Percentiles rank a stretch among this genome's conserved stretches.
Evolutionary conservation across 2,888 invertebrate species (phyloP).

Genomic region (Drosophila niveifrons): DNA sequence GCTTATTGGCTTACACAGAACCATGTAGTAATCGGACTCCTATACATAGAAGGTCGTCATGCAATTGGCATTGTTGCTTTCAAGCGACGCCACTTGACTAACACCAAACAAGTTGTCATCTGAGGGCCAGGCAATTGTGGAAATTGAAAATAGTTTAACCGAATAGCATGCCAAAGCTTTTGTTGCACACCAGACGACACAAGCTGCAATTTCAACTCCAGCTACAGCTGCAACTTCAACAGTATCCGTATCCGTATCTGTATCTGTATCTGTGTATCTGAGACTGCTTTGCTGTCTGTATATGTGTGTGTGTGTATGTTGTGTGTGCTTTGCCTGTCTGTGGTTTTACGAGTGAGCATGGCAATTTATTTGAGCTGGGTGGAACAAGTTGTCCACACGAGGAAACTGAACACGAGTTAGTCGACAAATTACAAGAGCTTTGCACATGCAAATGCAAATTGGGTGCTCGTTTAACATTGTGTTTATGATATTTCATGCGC

Average conservation of each 20-base stretch:
- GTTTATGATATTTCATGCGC: conserved; percentile 48
- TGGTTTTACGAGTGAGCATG: conserved; percentile 19
- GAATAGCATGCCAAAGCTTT: conserved; percentile 16
- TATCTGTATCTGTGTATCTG: neutral
- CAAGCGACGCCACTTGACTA: conserved; percentile 24
- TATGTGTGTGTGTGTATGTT: neutral
- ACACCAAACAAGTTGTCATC: conserved; percentile 40
- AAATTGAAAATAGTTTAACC: conserved; percentile 47
- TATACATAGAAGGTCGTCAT: neutral
- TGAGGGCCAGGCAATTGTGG: conserved; percentile 18
- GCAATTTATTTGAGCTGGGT: conserved; percentile 27
- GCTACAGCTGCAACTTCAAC: conserved; percentile 5
- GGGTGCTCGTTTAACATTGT: conserved; percentile 49
- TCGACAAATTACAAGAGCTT: conserved; percentile 38
- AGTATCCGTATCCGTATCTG: neutral
- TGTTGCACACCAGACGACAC: conserved; percentile 8
- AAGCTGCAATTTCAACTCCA: neutral
- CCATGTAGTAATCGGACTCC: neutral
- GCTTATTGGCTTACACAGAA: neutral
- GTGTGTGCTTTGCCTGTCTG: conserved; percentile 6
- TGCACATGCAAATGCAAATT: conserved; percentile 59
- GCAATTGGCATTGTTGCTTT: conserved; percentile 39
- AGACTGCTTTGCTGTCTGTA: neutral
- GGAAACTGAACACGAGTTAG: conserved; percentile 20
- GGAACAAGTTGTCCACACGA: conserved; percentile 30